Evolutionary conservation across 2,113 vertebrate genomes (phyloP).

Genomic region (Paedocypris sp.): DNA sequence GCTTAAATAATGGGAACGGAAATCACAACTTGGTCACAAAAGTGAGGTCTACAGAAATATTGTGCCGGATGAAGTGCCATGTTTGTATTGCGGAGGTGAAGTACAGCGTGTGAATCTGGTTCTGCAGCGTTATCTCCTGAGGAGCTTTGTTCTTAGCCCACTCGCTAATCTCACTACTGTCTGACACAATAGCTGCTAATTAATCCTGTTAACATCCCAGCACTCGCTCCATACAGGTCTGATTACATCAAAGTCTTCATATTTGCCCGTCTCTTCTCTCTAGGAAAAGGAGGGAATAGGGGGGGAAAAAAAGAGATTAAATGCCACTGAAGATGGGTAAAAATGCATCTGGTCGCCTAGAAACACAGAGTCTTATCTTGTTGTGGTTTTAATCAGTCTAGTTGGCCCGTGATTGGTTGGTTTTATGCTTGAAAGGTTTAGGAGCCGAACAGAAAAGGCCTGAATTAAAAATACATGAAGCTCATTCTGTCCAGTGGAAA

Average conservation of each 20-base stretch:
- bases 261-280: constrained; percentile 18
- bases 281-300: neutral
- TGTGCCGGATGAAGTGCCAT: neutral
- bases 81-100: neutral
- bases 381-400: constrained; percentile 2
- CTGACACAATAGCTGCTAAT: constrained; percentile 49
- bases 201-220: constrained; percentile 52
- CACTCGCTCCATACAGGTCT: constrained; percentile 42
- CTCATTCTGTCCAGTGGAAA: too few species aligned
- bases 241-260: constrained; percentile 42
- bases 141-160: constrained; percentile 26
- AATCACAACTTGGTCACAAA: neutral
- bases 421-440: constrained; percentile 1
- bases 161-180: constrained; percentile 45
- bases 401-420: neutral
- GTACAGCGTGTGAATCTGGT: constrained; percentile 4
- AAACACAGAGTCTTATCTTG: constrained; percentile 1
- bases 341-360: neutral
- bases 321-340: neutral
- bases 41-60: neutral
- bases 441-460: neutral
- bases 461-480: neutral
- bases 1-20: too few species aligned
- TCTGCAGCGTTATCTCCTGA: constrained; percentile 14
- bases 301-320: neutral